Evolutionary conservation across 2,113 vertebrate genomes (phyloP), one percentile per base, ranked within the genome.

Genomic region (Poecile atricapillus): DNA sequence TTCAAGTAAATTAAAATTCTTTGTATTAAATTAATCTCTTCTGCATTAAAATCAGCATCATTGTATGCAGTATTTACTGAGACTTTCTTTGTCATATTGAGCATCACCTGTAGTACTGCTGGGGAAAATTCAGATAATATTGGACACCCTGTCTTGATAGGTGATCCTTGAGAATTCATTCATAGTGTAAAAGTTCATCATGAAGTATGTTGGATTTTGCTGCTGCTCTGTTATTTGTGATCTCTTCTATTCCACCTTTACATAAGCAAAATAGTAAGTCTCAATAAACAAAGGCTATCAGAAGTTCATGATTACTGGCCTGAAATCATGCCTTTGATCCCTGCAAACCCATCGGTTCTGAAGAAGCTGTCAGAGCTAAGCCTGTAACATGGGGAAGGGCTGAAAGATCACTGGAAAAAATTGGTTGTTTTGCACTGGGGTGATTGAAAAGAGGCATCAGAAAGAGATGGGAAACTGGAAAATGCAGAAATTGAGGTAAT

Each of bases 1-100:
- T 78, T 53, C 83, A 94, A 84, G 62, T 49, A 91, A 56, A 91
- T 67, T 58, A 60, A 28, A 49, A 55, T 96, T 94, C 67, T 87
- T 95, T 94, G 52, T 62, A 69, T 93, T 81, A 67, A 47, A 18
- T 56, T 60, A 84, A 50, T 94, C 47, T 58, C 17, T 64, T 60
- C 70, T 84, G 46, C 23, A 46, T 87, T 93, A 46, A 49, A 86
- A 55, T 62, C 35, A 46, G 15, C 62, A 44, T 44, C 2, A 7
- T 33, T 83, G 11, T 74, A 68, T 9, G 6, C 68, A 68, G 27
- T 35, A 80, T 89, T 87, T 92, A 56, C 55, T 58, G 28, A 84
- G 52, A 46, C 12, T 83, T 92, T 82, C 70, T 91, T 90, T 97
- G 44, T 47, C 33, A 46, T 91, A 43, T 65, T 55, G 79, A 82